Conservation (phyloP, 2,888 invertebrate genomes). For the Eupithecia inturbata region DNA sequence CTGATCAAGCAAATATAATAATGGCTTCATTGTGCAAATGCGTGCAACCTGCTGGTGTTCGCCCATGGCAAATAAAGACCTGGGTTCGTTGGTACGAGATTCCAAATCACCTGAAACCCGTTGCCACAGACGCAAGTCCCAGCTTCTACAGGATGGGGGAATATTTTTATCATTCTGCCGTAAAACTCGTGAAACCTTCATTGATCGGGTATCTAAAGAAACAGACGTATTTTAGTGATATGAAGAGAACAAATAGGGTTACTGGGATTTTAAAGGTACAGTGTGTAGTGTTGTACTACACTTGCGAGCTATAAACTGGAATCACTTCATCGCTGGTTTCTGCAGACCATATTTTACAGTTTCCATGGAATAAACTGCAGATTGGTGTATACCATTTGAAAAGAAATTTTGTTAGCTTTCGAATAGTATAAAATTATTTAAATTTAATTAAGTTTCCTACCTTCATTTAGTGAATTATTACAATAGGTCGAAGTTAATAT, state of each 20-base stretch:
- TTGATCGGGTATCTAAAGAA: conserved; percentile 79
- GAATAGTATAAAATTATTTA: too few species aligned
- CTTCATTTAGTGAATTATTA: too few species aligned
- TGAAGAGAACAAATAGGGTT: conserved; percentile 85
- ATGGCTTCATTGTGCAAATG: conserved; percentile 30
- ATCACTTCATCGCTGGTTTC: too few species aligned
- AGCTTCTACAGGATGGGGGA: conserved; percentile 87
- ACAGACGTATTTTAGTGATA: conserved; percentile 77
- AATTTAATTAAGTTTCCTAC: too few species aligned
- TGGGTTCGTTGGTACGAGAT: conserved; percentile 60
- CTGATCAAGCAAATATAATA: background rate
- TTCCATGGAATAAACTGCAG: too few species aligned
- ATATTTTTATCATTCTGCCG: conserved; percentile 87
- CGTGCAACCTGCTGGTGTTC: background rate
- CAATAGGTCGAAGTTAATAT: too few species aligned
- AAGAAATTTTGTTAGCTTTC: too few species aligned
- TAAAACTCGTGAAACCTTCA: conserved; percentile 78
- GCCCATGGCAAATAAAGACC: conserved; percentile 18
- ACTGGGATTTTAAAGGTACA: conserved; percentile 85
- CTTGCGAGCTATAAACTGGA: too few species aligned
- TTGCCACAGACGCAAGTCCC: conserved; percentile 72
- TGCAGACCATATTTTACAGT: too few species aligned
- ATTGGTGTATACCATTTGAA: too few species aligned
- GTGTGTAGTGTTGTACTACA: too few species aligned
- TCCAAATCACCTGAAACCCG: conserved; percentile 62